Percentiles rank a stretch among this genome's conserved stretches.
phyloP scores from a whole-genome alignment of 2,113 vertebrate species.

The Saguinus midas region DNA sequence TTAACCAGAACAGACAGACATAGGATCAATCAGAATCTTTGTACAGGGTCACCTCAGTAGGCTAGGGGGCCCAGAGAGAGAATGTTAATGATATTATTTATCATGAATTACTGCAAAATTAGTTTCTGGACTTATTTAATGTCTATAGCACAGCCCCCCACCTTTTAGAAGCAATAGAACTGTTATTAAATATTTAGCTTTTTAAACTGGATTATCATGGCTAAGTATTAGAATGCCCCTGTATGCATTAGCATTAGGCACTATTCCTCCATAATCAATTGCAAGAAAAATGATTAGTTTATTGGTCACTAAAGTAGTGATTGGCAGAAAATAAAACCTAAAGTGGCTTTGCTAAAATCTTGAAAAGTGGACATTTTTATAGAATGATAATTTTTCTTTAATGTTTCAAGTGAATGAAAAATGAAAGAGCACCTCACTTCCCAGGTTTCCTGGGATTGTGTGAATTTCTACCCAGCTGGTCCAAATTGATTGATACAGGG shows the following conservation, averaged over 20 bases:
- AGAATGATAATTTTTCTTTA: slow-evolving; percentile 83
- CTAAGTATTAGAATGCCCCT: background rate
- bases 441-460: slow-evolving; percentile 84
- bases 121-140: slow-evolving; percentile 67
- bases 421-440: slow-evolving; percentile 86
- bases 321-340: slow-evolving; percentile 71
- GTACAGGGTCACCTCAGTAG: slow-evolving; percentile 77
- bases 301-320: slow-evolving; percentile 63
- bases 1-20: slow-evolving; percentile 83
- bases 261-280: slow-evolving; percentile 32
- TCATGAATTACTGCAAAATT: slow-evolving; percentile 74
- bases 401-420: slow-evolving; percentile 86
- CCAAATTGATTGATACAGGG: slow-evolving; percentile 87
- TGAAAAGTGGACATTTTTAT: slow-evolving; percentile 80
- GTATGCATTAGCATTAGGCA: background rate
- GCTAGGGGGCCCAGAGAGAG: slow-evolving; percentile 75
- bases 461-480: slow-evolving; percentile 88
- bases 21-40: slow-evolving; percentile 83
- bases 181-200: slow-evolving; percentile 64
- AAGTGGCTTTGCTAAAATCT: slow-evolving; percentile 74
- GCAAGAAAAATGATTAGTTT: slow-evolving; percentile 27
- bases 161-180: background rate
- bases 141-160: background rate
- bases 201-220: slow-evolving; percentile 44
- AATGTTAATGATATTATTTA: slow-evolving; percentile 82